These are phyloP conservation scores for Pitta sordida DNA, from an alignment of 2,113 vertebrate genomes.

Conservation along the genomic window DNA sequence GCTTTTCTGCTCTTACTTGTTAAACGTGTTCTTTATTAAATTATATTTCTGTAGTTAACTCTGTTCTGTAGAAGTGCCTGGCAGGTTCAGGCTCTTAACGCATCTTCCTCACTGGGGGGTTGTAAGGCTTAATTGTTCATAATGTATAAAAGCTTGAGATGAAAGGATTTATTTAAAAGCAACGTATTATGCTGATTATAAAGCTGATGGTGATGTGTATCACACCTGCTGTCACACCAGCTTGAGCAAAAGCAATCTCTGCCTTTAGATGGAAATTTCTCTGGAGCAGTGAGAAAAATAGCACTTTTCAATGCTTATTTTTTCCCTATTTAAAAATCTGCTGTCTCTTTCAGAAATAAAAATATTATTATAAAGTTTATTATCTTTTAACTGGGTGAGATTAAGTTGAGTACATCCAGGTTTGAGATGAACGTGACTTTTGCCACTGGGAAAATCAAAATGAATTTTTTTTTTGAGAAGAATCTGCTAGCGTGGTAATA, in stretches of 20 bases:
- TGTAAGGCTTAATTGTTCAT: conserved; percentile 53
- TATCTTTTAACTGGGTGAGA: background rate
- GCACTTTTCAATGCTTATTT: background rate
- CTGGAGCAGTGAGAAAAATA: background rate
- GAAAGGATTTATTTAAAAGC: conserved; percentile 46
- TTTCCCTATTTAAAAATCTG: background rate
- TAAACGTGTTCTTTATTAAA: background rate
- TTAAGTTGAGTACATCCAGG: background rate
- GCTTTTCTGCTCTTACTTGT: conserved; percentile 8
- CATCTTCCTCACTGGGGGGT: background rate
- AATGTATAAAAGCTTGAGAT: conserved; percentile 3
- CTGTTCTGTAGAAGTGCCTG: background rate
- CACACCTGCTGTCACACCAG: conserved; percentile 42
- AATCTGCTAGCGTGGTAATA: background rate
- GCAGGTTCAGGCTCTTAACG: conserved; percentile 19
- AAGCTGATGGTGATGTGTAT: background rate
- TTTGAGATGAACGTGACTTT: background rate
- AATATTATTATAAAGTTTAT: background rate
- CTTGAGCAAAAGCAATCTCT: background rate
- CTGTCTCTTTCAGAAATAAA: background rate
- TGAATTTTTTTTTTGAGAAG: background rate
- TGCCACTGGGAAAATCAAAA: background rate
- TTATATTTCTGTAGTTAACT: conserved; percentile 36
- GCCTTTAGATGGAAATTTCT: background rate
- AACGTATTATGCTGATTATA: background rate